These are phyloP conservation scores for Erinaceus europaeus DNA, from an alignment of 2,113 vertebrate genomes.

Conservation along the genomic window DNA sequence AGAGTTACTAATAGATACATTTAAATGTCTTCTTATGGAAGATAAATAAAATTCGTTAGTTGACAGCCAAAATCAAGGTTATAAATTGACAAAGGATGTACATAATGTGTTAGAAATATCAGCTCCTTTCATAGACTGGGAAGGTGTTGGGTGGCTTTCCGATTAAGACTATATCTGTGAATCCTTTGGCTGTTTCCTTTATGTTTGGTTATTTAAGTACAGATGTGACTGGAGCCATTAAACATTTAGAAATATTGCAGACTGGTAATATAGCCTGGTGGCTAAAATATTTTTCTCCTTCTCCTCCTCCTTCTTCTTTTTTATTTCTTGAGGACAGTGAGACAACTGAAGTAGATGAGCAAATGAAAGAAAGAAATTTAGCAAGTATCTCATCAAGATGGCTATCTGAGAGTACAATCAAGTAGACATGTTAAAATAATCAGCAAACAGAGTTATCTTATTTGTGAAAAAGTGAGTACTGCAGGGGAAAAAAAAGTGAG, in stretches of 20 bases:
- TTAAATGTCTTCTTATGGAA: neutral
- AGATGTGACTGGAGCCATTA: neutral
- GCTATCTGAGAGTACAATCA: neutral
- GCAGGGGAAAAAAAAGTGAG: neutral
- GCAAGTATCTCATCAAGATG: neutral
- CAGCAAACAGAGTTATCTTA: neutral
- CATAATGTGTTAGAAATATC: too few species aligned
- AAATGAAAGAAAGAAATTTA: neutral
- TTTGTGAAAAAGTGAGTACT: constrained; percentile 5
- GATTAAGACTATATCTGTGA: neutral
- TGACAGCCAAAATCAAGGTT: neutral
- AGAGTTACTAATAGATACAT: constrained; percentile 9
- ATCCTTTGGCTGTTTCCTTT: neutral
- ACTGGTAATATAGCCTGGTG: neutral
- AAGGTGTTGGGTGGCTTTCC: neutral
- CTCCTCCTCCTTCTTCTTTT: too few species aligned
- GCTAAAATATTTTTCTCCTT: too few species aligned
- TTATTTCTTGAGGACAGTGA: neutral
- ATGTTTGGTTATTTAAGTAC: neutral
- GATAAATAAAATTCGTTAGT: constrained; percentile 26
- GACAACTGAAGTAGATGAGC: neutral
- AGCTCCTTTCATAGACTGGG: neutral
- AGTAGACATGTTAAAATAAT: neutral
- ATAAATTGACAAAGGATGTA: neutral
- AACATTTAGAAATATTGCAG: neutral